Percentiles rank a stretch among this genome's conserved stretches.
These are phyloP conservation scores for Tapirus indicus DNA, from an alignment of 2,797 vertebrate species.

Conservation along the genomic window DNA sequence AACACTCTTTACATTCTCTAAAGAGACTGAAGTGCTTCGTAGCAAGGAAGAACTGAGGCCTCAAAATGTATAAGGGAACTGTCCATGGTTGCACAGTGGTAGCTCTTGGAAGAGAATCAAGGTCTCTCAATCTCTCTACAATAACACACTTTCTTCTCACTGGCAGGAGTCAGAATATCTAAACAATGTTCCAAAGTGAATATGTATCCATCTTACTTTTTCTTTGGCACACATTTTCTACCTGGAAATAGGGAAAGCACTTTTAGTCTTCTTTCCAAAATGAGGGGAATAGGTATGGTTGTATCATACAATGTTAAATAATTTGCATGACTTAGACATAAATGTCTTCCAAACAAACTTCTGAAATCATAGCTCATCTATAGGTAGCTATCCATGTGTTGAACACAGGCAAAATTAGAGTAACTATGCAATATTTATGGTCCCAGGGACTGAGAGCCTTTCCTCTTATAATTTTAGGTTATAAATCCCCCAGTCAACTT, in stretches of 20 bases:
- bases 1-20: not conserved
- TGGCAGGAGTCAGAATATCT: not conserved
- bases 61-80: not conserved
- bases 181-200: not conserved
- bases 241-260: not conserved
- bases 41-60: not conserved
- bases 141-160: not conserved
- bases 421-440: not conserved
- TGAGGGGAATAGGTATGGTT: not conserved
- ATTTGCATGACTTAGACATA: not conserved
- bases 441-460: not conserved
- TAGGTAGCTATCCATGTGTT: not conserved
- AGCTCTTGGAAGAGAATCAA: not conserved
- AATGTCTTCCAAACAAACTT: not conserved
- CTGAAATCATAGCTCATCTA: not conserved
- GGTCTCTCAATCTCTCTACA: not conserved
- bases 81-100: not conserved
- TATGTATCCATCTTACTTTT: not conserved
- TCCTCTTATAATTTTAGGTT: constrained; percentile 44
- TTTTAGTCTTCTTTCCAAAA: constrained; percentile 28
- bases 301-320: not conserved
- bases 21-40: not conserved
- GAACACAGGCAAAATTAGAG: constrained; percentile 16
- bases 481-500: constrained; percentile 50
- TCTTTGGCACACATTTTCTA: not conserved